Evolutionary conservation across 2,113 vertebrate species (phyloP).

Genomic region (Myotis yumanensis): DNA sequence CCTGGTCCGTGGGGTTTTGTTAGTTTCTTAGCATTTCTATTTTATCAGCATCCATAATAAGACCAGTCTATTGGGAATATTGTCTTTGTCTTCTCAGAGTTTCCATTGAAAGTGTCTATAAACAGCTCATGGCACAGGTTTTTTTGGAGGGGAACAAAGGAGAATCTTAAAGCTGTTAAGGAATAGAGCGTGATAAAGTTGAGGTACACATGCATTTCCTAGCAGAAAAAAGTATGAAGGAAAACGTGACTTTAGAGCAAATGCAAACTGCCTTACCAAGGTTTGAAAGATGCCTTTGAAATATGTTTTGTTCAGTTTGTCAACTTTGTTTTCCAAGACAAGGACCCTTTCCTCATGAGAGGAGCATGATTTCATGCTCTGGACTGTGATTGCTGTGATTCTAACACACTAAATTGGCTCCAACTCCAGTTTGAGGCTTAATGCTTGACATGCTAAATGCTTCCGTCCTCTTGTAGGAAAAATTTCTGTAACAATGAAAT

Average conservation of each 20-base stretch:
- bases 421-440: constrained; percentile 27
- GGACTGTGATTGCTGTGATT: constrained; percentile 12
- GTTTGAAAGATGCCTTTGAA: neutral
- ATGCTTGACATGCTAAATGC: constrained; percentile 14
- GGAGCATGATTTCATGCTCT: neutral
- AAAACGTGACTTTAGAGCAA: neutral
- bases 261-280: neutral
- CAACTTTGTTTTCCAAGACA: constrained; percentile 33
- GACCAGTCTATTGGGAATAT: neutral
- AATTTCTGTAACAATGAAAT: constrained; percentile 24
- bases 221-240: neutral
- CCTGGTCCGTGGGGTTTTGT: neutral
- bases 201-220: neutral
- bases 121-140: neutral
- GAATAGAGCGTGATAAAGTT: neutral
- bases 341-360: neutral
- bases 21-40: neutral
- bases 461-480: constrained; percentile 2
- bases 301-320: neutral
- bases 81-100: neutral
- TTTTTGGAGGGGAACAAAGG: neutral
- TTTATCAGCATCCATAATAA: neutral
- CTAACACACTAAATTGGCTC: neutral
- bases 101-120: neutral
- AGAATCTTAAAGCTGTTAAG: neutral